These are phyloP conservation scores for Aurelia aurita DNA, from an alignment of 30 jellyfish, hydroid and myxozoan genomes.

Conservation along the genomic window DNA sequence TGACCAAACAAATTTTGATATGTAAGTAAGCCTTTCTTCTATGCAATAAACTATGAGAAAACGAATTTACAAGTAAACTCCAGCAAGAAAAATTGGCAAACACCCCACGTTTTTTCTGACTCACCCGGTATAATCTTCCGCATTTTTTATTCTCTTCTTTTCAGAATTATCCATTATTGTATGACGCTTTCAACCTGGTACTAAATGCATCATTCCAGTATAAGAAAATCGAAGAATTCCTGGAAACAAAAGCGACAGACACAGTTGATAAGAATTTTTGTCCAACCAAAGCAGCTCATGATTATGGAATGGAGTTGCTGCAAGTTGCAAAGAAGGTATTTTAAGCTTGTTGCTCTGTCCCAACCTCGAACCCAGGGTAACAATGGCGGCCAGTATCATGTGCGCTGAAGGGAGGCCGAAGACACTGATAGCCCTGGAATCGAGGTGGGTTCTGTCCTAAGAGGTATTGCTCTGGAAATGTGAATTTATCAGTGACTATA, in stretches of 20 bases:
- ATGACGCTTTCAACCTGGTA: conserved; percentile 73
- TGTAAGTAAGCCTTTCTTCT: too few relatives aligned
- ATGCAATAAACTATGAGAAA: too few relatives aligned
- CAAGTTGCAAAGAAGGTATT: conserved; percentile 50
- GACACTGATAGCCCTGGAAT: background rate
- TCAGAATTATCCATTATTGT: conserved; percentile 53
- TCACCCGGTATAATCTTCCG: too few relatives aligned
- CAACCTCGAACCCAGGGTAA: too few relatives aligned
- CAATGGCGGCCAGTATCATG: too few relatives aligned
- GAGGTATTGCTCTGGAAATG: too few relatives aligned
- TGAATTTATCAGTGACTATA: too few relatives aligned
- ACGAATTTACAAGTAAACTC: too few relatives aligned
- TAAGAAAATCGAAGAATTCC: conserved; percentile 35
- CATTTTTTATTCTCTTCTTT: background rate
- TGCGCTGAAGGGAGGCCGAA: too few relatives aligned
- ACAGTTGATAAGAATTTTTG: conserved; percentile 43
- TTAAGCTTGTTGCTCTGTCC: background rate
- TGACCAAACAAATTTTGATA: too few relatives aligned
- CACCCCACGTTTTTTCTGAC: too few relatives aligned
- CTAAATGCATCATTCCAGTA: conserved; percentile 64
- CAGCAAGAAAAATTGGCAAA: too few relatives aligned
- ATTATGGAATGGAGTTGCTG: conserved; percentile 65
- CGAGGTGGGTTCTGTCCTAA: background rate
- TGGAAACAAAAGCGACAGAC: conserved; percentile 36
- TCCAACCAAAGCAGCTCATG: conserved; percentile 51